phyloP scores from a whole-genome alignment of 2,888 invertebrate species.

The Eupithecia pulchellata region DNA sequence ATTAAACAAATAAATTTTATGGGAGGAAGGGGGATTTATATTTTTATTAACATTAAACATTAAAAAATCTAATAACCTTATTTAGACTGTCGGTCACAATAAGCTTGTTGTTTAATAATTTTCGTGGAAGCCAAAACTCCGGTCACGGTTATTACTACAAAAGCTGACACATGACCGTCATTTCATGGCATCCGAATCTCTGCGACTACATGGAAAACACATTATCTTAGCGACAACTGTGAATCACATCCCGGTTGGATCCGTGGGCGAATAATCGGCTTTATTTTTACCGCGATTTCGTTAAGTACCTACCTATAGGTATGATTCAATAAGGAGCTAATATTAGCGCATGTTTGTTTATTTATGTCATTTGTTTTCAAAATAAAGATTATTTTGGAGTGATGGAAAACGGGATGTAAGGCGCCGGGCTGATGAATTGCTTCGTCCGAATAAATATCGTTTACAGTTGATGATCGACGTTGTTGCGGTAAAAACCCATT shows the following conservation, averaged over 20 bases:
- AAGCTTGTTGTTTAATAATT: conserved; percentile 6
- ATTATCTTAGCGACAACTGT: conserved; percentile 59
- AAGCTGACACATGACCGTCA: conserved; percentile 19
- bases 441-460: conserved; percentile 14
- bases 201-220: conserved; percentile 59
- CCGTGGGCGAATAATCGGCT: conserved; percentile 69
- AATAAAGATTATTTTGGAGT: conserved; percentile 24
- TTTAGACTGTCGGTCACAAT: conserved; percentile 14
- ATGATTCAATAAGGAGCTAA: conserved; percentile 70
- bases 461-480: not conserved
- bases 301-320: conserved; percentile 40
- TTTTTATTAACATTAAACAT: not conserved
- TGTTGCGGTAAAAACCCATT: not conserved
- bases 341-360: conserved; percentile 55
- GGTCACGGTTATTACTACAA: conserved; percentile 7
- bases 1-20: conserved; percentile 20
- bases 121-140: conserved; percentile 16
- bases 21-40: not conserved
- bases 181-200: conserved; percentile 46
- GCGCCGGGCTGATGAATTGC: not conserved
- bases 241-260: conserved; percentile 61
- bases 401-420: conserved; percentile 17
- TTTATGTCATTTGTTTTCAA: conserved; percentile 26
- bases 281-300: conserved; percentile 66
- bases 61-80: conserved; percentile 4